phyloP scores from a whole-genome alignment of 2,888 invertebrate species.

The Archaeoteleia sp. region DNA sequence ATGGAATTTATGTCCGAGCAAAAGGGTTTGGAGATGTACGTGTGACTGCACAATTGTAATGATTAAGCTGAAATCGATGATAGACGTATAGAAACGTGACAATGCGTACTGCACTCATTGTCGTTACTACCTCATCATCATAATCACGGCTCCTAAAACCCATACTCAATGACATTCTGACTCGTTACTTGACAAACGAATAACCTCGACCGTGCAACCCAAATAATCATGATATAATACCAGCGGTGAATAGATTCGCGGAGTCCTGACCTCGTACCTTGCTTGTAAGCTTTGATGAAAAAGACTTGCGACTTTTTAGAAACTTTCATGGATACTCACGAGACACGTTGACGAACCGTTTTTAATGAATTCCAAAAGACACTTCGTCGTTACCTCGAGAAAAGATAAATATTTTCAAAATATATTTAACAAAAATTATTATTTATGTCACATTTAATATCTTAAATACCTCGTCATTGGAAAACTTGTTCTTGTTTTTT shows the following conservation, averaged over 20 bases:
- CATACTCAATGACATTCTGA: slow-evolving; percentile 32
- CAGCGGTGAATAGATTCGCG: slow-evolving; percentile 17
- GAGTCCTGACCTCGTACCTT: slow-evolving; percentile 30
- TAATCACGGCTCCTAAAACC: slow-evolving; percentile 34
- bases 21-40: no score
- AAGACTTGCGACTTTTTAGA: not conserved
- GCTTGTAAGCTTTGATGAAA: slow-evolving; percentile 3
- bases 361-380: no score
- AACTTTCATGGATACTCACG: no score
- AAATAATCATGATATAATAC: slow-evolving; percentile 41
- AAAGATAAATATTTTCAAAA: no score
- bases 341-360: no score
- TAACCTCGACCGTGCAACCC: slow-evolving; percentile 40
- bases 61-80: slow-evolving; percentile 34
- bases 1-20: no score
- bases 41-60: no score
- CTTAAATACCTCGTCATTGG: no score
- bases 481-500: no score
- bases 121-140: slow-evolving; percentile 25
- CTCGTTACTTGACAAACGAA: slow-evolving; percentile 23
- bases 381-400: no score
- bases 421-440: no score
- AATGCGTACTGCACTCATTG: slow-evolving; percentile 33
- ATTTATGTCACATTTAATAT: no score
- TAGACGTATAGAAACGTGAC: slow-evolving; percentile 15